These are phyloP conservation scores for Propsilocerus akamusi DNA, from an alignment of 1,140 invertebrate genomes.

Conservation along the genomic window DNA sequence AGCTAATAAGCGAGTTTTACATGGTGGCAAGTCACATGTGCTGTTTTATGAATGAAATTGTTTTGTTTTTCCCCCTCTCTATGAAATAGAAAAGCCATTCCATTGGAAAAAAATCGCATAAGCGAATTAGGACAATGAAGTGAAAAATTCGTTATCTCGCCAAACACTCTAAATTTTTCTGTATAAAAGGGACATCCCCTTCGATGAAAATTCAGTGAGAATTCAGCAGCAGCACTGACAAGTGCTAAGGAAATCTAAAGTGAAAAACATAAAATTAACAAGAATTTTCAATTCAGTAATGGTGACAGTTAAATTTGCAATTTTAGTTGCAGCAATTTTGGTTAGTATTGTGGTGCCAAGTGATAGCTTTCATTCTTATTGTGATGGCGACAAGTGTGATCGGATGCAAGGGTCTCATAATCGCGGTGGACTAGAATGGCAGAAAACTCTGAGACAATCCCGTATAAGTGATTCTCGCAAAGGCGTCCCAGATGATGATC, in stretches of 20 bases:
- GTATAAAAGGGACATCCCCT: neutral
- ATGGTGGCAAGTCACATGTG: too few relatives aligned
- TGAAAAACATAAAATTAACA: neutral
- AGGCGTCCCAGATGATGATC: neutral
- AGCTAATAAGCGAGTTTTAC: neutral
- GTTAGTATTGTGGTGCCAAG: neutral
- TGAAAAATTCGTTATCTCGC: neutral
- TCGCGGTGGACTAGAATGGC: neutral
- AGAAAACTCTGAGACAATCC: neutral
- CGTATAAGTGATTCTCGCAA: neutral
- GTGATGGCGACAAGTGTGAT: neutral
- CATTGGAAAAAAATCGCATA: neutral
- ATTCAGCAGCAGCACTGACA: neutral
- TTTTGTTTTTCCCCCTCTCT: neutral
- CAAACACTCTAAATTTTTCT: neutral
- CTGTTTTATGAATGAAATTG: slow-evolving; percentile 2
- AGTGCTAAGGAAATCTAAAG: neutral
- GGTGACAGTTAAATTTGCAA: neutral
- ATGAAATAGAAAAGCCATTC: neutral
- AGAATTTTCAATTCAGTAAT: neutral
- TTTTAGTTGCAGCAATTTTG: neutral
- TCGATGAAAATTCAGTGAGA: neutral
- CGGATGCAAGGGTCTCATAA: too few relatives aligned
- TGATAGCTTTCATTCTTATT: neutral
- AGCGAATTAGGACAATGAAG: neutral